Conservation (phyloP, 2,113 vertebrate species). For the Dryoscopus gambensis region DNA sequence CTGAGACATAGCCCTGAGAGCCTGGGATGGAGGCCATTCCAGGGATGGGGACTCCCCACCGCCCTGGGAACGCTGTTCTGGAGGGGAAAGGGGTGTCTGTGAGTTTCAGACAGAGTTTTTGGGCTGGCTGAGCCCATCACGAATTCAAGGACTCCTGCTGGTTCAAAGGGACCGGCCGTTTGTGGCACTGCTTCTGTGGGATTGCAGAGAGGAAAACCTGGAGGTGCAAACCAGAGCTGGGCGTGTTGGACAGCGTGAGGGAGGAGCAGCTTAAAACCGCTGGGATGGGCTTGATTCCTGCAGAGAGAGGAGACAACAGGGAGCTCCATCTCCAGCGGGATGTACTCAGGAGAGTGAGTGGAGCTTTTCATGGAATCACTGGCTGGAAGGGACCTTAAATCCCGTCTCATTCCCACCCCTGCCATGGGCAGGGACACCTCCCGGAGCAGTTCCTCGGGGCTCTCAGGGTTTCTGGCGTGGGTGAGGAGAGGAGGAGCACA, state of each 20-base stretch:
- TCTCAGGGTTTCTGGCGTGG: fast-evolving
- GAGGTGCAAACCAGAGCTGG: not conserved
- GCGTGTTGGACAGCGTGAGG: not conserved
- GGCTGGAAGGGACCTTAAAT: not conserved
- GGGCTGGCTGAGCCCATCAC: not conserved
- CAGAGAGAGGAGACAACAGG: fast-evolving
- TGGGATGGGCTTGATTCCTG: not conserved
- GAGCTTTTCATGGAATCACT: not conserved
- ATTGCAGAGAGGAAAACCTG: not conserved
- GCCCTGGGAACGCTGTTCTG: not conserved
- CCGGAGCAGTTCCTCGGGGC: not conserved
- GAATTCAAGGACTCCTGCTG: not conserved
- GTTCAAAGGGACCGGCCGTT: not conserved
- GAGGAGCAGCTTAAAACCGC: fast-evolving
- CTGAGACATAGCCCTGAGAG: not conserved
- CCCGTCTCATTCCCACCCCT: not conserved
- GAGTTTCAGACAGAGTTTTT: not conserved
- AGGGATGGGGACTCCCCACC: too few species aligned
- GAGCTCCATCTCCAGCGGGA: fast-evolving
- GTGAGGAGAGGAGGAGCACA: fast-evolving
- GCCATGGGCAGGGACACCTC: not conserved
- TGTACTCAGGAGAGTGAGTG: not conserved
- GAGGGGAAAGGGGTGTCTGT: not conserved
- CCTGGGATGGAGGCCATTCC: not conserved
- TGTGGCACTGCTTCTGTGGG: too few species aligned